phyloP scores from a whole-genome alignment of 2,797 vertebrate genomes.

The Allochrocebus solatus region DNA sequence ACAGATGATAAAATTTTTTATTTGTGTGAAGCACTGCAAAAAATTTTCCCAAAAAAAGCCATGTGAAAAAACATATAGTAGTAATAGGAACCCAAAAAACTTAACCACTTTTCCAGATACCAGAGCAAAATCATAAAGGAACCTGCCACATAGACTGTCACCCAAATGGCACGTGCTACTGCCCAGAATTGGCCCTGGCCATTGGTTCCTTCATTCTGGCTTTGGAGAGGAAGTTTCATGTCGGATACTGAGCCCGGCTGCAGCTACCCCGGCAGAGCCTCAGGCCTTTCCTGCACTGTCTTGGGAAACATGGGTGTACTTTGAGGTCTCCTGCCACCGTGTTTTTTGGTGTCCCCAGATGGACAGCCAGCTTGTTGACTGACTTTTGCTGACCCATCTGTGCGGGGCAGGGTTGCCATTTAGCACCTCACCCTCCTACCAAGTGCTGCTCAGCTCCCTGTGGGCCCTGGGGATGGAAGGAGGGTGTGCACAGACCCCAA shows the following conservation, averaged over 20 bases:
- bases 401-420: fast-evolving
- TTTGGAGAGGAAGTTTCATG: neutral
- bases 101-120: neutral
- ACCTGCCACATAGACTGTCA: too few species aligned
- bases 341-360: neutral
- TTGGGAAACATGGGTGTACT: too few species aligned
- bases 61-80: neutral
- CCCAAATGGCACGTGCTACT: neutral
- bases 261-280: too few species aligned
- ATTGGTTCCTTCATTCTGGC: neutral
- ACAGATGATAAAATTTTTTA: neutral
- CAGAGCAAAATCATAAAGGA: neutral
- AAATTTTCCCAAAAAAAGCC: neutral
- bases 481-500: too few species aligned
- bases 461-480: neutral
- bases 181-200: too few species aligned
- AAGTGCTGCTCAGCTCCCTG: neutral
- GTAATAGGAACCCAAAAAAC: neutral
- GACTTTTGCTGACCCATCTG: neutral
- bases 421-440: neutral
- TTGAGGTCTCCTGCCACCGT: fast-evolving
- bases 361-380: neutral
- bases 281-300: neutral
- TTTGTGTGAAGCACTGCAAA: neutral
- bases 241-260: neutral